Base-by-base conservation (phyloP, 2,888 invertebrate species). In the Liopterus haemorrhoidalis region DNA sequence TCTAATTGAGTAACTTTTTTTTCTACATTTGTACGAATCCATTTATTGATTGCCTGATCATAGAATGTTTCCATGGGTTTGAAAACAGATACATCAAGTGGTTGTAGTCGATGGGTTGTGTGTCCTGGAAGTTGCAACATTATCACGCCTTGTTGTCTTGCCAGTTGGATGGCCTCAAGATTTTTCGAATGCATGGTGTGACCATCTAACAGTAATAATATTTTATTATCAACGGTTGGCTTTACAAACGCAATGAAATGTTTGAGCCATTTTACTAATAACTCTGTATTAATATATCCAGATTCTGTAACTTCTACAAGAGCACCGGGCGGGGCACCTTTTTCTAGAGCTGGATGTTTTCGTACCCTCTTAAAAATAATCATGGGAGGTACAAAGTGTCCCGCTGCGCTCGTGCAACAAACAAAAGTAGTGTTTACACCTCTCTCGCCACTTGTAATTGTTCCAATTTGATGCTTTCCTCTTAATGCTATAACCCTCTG, bases 51-150 rank as follows among this genome's bases (percentile, higher is more conserved):
- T 22, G 27, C 28, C 28, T 39, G 39, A 28, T 39, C 28, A 39
- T 39, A 39, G 28, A 28, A 39, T 27, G 15, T 27, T 27, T 39
- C 16, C 39, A 39, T 39, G n/a, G 28, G 18, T 16, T 19, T 18
- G 19, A 39, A 39, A 11, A 39, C 19, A 28, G 16, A 27, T 18
- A 39, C 39, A 28, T 39, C 18, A 27, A 39, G 27, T 25, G 39
- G 39, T 28, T 39, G 39, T n/a, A 33, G 19, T 20, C 33, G 16
- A 33, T 33, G 33, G 19, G 28, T 27, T 39, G 27, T 39, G 19
- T 28, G 39, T 16, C 28, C 39, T 27, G 39, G 39, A 18, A 39
- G 16, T 39, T 39, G 39, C 39, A 39, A 39, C 28, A 39, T 8
- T 15, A 33, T 33, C 25, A 39, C 28, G 15, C 39, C 39, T 28